Percentiles rank a stretch among this genome's conserved stretches.
phyloP scores from a whole-genome alignment of 2,797 vertebrate genomes.

The Delichon dasypus region DNA sequence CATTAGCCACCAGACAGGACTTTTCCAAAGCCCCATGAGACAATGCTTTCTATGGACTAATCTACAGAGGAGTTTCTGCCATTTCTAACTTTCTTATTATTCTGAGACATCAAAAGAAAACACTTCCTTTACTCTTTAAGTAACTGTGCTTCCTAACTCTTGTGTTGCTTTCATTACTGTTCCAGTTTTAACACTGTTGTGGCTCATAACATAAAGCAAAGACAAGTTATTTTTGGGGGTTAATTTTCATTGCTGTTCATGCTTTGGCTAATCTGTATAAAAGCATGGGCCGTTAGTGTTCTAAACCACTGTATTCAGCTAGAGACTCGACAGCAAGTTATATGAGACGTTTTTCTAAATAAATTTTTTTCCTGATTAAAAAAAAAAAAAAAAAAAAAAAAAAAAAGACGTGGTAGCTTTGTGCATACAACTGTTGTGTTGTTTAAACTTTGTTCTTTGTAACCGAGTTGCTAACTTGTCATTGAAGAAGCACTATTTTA shows the following conservation, averaged over 20 bases:
- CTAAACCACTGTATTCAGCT: constrained; percentile 65
- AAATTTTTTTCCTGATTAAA: constrained; percentile 58
- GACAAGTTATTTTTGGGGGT: constrained; percentile 11
- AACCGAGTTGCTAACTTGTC: constrained; percentile 60
- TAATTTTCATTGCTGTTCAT: constrained; percentile 67
- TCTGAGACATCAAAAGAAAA: constrained; percentile 70
- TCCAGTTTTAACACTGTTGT: constrained; percentile 63
- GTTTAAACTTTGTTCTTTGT: constrained; percentile 68
- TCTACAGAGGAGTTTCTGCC: constrained; percentile 80
- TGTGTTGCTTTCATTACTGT: constrained; percentile 71
- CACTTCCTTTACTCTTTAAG: constrained; percentile 63
- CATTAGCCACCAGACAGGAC: constrained; percentile 83
- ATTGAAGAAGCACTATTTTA: constrained; percentile 64
- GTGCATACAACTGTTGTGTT: constrained; percentile 66
- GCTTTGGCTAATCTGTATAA: constrained; percentile 67
- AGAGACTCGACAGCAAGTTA: constrained; percentile 64
- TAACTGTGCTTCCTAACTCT: constrained; percentile 68
- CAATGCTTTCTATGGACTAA: constrained; percentile 85
- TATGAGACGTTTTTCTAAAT: constrained; percentile 70
- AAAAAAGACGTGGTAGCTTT: constrained; percentile 54
- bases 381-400: not conserved
- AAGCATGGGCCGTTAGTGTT: constrained; percentile 67
- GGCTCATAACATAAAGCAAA: constrained; percentile 57
- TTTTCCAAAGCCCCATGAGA: constrained; percentile 84
- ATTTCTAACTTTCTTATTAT: constrained; percentile 73